Base-by-base conservation (phyloP, 2,888 invertebrate genomes). In the Tipula unca region DNA sequence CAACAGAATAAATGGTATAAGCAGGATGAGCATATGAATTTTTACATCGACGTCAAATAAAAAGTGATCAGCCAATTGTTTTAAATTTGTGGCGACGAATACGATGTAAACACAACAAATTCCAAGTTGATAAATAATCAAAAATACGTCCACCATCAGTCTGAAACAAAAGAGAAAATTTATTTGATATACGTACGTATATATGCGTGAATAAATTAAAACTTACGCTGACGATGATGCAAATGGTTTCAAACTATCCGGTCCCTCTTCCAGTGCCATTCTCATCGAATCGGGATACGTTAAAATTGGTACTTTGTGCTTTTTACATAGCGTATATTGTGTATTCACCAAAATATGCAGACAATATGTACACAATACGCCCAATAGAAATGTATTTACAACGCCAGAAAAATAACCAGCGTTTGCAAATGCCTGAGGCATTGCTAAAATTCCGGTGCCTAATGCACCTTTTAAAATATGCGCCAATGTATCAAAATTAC, bases 401-500 rank as follows among this genome's bases (percentile, higher is more conserved):
- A 95, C 91, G 10, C 97, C 98, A 29, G 95, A 94, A 87, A 95
- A 90, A 82, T 97, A 92, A 0, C 98, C 98, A 3, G 98, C 93
- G 89, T 97, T 94, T 87, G 94, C 93, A 90, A 97, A 96, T n/a
- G 97, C 98, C 89, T 95, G 94, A 6, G 98, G 98, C 95, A 99
- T 96, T 8, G 98, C 98, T 87, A 98, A 91, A 87, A 98, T 96
- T 0, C 99, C 99, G 0, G 98, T 98, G 1, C 98, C 98, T 86
- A 98, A 92, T 89, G 97, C 96, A 87, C 97, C 97, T 90, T 98
- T 98, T 85, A 98, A 91, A 88, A 98, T 91, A 89, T 97, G 97
- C 87, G 97, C 94, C 88, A 97, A 91, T 0, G 97, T 96, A 90
- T 97, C 96, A 87, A 93, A 90, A 90, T 96, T 95, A 87, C 96